Conservation (phyloP, 2,113 vertebrate genomes). For the Mesitornis unicolor region DNA sequence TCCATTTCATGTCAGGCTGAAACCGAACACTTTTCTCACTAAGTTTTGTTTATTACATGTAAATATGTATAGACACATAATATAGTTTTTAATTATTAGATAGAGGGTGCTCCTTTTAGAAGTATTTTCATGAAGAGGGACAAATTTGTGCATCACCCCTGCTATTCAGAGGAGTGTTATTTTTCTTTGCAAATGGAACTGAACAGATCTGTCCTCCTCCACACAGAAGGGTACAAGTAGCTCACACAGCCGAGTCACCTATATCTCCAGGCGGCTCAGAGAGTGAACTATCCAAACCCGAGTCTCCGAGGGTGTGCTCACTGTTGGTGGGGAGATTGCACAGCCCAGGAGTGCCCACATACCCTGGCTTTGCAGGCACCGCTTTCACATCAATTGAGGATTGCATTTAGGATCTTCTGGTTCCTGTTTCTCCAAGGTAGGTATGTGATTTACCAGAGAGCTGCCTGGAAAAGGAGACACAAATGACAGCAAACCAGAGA, state of each 20-base stretch:
- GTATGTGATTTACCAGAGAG: background rate
- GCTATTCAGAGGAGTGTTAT: background rate
- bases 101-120: background rate
- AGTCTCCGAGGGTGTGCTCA: background rate
- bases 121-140: background rate
- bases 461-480: background rate
- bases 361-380: background rate
- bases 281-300: rapidly evolving
- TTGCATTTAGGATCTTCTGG: background rate
- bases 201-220: background rate
- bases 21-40: background rate
- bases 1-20: background rate
- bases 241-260: background rate
- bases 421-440: background rate
- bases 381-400: background rate
- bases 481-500: background rate
- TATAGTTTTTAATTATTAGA: background rate
- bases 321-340: background rate
- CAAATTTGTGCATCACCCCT: background rate
- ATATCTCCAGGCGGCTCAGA: background rate
- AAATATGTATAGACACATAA: background rate
- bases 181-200: background rate
- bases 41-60: background rate
- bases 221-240: background rate
- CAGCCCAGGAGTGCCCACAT: background rate